phyloP scores from a whole-genome alignment of 2,113 vertebrate species.

The Grantiella picta region DNA sequence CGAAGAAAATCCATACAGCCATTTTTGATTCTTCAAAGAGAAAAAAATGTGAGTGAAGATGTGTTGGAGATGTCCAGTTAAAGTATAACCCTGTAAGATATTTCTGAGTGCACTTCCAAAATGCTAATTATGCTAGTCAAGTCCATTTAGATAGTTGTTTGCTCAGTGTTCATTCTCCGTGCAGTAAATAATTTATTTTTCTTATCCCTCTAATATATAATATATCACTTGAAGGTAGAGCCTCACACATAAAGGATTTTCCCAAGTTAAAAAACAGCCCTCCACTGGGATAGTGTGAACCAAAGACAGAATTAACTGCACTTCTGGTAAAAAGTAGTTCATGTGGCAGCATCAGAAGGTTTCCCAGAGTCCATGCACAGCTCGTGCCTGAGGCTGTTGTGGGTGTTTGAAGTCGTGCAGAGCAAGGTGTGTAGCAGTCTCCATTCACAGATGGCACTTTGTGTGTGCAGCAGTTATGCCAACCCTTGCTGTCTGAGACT shows the following conservation, averaged over 20 bases:
- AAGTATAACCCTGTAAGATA: background rate
- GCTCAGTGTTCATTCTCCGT: rapidly evolving
- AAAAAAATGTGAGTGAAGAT: background rate
- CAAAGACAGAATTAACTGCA: background rate
- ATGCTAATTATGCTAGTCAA: background rate
- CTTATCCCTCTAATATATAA: background rate
- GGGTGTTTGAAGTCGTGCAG: background rate
- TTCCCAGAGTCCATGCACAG: rapidly evolving
- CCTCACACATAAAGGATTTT: background rate
- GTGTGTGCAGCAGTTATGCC: background rate
- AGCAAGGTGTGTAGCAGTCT: background rate
- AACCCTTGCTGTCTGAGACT: background rate
- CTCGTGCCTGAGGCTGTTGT: rapidly evolving
- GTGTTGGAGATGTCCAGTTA: background rate
- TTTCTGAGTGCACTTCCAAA: background rate
- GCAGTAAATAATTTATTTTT: background rate
- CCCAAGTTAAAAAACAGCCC: background rate
- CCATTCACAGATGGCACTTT: background rate
- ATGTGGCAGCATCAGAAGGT: background rate
- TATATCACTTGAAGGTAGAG: background rate
- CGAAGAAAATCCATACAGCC: background rate
- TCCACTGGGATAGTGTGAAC: background rate
- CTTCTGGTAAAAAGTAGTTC: background rate
- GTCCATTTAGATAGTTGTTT: background rate
- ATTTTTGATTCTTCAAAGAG: background rate